Base-by-base conservation (phyloP, 53 echinoderm and acorn worm genomes). In the Paracentrotus lividus region DNA sequence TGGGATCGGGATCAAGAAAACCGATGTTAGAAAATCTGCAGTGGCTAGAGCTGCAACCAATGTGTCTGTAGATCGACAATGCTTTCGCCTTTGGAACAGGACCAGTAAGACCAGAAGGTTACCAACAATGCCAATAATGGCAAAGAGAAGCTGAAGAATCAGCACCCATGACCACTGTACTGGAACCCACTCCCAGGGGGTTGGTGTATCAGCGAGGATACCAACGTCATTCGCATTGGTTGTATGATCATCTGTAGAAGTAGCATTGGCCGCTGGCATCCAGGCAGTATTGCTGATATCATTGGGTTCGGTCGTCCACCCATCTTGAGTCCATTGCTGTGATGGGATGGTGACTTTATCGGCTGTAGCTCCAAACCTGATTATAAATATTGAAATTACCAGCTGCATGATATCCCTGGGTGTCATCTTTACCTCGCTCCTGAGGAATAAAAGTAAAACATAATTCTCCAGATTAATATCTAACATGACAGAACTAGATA, bases 1-100 rank as follows among this genome's bases (percentile, higher is more conserved):
- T 23, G 90, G 90, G 21, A 65, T 66, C 42, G 90, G 90, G 47
- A 89, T 89, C 44, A 89, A 45, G 16, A 89, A 65, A 12, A 89
- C 61, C 1, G 90, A 89, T 5, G 65, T 89, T 9, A 89, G 29
- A 67, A 89, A 89, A 33, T 89, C 90, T 8, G 90, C 60, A 29
- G 42, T 59, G 61, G 90, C 90, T 26, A 89, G 45, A 44, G 61
- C 90, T 60, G 57, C 90, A 24, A 89, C 26, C 67, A 89, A 44
- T n/a, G 90, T 89, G 90, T 89, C 90, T 16, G 90, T 89, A 10
- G 90, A 67, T 27, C 44, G 21, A 34, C 60, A 57, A 14, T 60
- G 33, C 42, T 12, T 59, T 24, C 61, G 60, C 33, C 90, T 36
- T 45, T 89, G 67, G 64, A 61, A 89, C 42, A 89, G 29, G 90